Conservation (phyloP, 2,888 invertebrate species). For the Lasioglossum malachurum region DNA sequence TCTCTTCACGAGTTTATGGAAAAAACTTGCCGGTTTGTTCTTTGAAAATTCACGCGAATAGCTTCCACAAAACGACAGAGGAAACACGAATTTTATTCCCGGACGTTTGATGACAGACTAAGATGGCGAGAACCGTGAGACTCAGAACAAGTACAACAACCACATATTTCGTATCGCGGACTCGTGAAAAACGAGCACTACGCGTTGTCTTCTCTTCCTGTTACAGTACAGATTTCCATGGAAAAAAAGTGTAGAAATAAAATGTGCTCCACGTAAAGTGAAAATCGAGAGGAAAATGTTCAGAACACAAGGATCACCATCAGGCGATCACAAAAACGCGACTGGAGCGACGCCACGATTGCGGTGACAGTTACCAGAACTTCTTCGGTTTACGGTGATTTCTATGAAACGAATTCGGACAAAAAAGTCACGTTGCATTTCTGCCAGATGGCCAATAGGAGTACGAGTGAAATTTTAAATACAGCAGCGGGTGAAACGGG, state of each 20-base stretch:
- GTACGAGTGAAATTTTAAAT: too few relatives aligned
- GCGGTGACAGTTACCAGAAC: conserved; percentile 49
- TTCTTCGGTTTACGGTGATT: conserved; percentile 4
- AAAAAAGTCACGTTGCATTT: background rate
- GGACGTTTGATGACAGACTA: conserved; percentile 77
- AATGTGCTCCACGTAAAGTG: conserved; percentile 36
- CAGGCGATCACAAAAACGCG: conserved; percentile 75
- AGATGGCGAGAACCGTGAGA: conserved; percentile 76
- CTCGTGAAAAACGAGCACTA: conserved; percentile 41
- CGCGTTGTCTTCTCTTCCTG: conserved; percentile 16
- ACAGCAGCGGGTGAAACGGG: too few relatives aligned
- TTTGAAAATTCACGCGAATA: conserved; percentile 6
- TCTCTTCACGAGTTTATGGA: background rate
- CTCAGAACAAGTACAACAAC: conserved; percentile 53
- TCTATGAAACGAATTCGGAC: conserved; percentile 27
- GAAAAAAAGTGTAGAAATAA: conserved; percentile 14
- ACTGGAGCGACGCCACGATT: conserved; percentile 72
- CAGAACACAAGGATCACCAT: conserved; percentile 64
- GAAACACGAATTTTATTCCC: conserved; percentile 58
- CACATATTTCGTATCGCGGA: conserved; percentile 65
- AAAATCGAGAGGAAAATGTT: conserved; percentile 57
- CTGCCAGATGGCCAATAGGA: background rate
- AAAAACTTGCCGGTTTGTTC: background rate
- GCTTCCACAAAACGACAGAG: background rate
- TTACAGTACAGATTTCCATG: conserved; percentile 12